These are phyloP conservation scores for Corvus hawaiiensis DNA, from an alignment of 2,113 vertebrate genomes.

Conservation along the genomic window DNA sequence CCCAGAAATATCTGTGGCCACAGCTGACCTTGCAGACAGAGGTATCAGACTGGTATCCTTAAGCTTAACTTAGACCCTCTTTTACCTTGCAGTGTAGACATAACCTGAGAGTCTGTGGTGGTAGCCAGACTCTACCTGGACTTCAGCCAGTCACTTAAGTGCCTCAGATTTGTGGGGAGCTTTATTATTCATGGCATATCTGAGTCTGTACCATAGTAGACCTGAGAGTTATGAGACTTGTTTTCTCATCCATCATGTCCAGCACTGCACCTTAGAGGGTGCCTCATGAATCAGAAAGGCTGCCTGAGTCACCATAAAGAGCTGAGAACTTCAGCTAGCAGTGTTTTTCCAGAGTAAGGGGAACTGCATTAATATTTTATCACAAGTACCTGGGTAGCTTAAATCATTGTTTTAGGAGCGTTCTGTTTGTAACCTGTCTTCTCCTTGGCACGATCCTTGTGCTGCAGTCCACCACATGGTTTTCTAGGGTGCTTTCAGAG, in stretches of 20 bases:
- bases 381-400: not conserved
- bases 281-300: not conserved
- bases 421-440: not conserved
- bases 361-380: not conserved
- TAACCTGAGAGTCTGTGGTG: not conserved
- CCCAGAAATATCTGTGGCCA: not conserved
- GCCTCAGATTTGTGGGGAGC: not conserved
- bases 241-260: not conserved
- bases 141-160: not conserved
- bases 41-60: not conserved
- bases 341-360: not conserved
- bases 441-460: not conserved
- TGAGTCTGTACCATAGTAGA: not conserved
- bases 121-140: not conserved
- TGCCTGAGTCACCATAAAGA: not conserved
- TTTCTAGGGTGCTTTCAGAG: not conserved
- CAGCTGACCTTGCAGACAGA: not conserved
- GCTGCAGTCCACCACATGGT: not conserved
- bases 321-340: not conserved
- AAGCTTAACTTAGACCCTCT: not conserved
- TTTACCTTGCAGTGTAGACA: not conserved
- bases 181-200: not conserved
- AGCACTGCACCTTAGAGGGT: not conserved
- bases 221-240: not conserved
- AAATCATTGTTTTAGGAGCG: not conserved